These are phyloP conservation scores for Caerostris darwini DNA, from an alignment of 1,140 invertebrate genomes.

Conservation along the genomic window DNA sequence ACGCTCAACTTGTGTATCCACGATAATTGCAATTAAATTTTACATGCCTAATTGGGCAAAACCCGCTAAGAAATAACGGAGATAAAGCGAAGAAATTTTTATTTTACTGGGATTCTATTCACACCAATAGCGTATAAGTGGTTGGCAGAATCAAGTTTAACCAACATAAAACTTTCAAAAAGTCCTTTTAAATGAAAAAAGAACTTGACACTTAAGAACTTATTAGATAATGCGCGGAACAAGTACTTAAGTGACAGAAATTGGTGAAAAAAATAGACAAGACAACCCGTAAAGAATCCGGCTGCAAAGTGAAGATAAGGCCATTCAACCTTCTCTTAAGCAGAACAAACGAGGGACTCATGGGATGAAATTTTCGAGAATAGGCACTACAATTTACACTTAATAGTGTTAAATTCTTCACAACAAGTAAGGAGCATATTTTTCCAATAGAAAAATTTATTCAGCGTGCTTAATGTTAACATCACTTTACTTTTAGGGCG, in stretches of 20 bases:
- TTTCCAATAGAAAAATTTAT: too few species aligned
- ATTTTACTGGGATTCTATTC: background rate
- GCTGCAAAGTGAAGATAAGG: background rate
- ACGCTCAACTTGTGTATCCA: too few species aligned
- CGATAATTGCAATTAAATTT: background rate
- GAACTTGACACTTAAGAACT: background rate
- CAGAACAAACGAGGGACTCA: background rate
- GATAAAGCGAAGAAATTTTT: background rate
- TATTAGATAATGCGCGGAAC: slow-evolving; percentile 20
- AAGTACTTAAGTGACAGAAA: background rate
- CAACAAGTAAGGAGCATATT: too few species aligned
- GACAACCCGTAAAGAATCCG: background rate
- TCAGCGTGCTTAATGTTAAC: too few species aligned
- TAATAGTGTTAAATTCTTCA: background rate
- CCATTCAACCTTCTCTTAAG: background rate
- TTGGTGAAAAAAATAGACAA: background rate
- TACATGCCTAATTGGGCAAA: background rate
- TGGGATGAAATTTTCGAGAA: background rate
- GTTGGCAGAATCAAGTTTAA: background rate
- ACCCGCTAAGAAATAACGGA: background rate
- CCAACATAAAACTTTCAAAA: background rate
- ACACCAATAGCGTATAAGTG: background rate
- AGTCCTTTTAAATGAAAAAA: background rate
- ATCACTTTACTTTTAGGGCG: too few species aligned
- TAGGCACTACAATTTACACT: background rate